A percentile compares a stretch with the other conserved stretches of the same genome.
These are phyloP conservation scores for Flabesymbios commensalis DNA, from an alignment of 2,888 invertebrate genomes.

Conservation along the genomic window DNA sequence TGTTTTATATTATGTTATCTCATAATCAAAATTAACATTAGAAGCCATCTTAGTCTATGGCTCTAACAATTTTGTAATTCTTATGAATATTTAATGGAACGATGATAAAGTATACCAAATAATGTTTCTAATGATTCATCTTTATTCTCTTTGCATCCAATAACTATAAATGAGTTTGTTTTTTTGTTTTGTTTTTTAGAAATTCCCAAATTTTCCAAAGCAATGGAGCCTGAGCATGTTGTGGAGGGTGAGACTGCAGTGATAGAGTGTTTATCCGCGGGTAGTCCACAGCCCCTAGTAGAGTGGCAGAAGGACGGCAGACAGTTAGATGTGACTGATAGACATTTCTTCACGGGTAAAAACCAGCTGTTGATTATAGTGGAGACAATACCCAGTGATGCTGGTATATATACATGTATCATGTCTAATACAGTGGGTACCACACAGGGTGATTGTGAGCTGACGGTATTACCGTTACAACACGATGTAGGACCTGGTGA, in stretches of 20 bases:
- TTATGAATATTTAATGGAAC: no score
- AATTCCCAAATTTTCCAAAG: slow-evolving; percentile 82
- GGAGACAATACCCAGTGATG: slow-evolving; percentile 76
- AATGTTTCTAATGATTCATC: no score
- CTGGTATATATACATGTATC: slow-evolving; percentile 86
- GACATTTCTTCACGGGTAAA: slow-evolving; percentile 85
- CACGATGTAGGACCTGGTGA: slow-evolving; percentile 37
- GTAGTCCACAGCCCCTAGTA: slow-evolving; percentile 78
- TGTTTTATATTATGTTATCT: no score
- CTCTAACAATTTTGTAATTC: no score
- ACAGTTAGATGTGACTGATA: slow-evolving; percentile 73
- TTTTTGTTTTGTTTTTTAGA: slow-evolving; percentile 65
- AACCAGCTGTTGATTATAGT: slow-evolving; percentile 87
- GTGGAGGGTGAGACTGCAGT: slow-evolving; percentile 82
- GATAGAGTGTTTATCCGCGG: slow-evolving; percentile 83
- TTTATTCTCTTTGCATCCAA: no score
- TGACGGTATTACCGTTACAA: slow-evolving; percentile 67
- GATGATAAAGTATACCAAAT: no score
- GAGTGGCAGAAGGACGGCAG: slow-evolving; percentile 86
- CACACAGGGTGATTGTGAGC: slow-evolving; percentile 73
- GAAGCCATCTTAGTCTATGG: no score
- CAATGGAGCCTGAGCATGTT: slow-evolving; percentile 83
- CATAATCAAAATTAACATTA: no score
- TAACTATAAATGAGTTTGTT: no score
- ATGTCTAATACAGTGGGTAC: slow-evolving; percentile 84